Evolutionary conservation across 2,888 invertebrate genomes (phyloP), one percentile per base, ranked within the genome.

Genomic region (Apantesis nais): DNA sequence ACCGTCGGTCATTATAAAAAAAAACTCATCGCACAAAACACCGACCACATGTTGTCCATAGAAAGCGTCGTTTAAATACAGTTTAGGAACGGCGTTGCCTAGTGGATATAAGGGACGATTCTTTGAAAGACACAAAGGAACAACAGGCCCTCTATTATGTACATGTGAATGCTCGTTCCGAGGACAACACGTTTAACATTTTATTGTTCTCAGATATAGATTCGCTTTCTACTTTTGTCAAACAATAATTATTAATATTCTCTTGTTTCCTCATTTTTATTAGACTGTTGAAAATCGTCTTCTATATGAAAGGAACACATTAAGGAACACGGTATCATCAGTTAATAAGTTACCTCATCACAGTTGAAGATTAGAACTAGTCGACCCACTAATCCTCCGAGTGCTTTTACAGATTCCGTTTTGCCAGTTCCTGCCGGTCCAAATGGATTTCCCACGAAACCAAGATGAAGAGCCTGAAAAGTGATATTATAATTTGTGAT

Each of bases 371-470:
- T 98, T 65, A 99, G 93, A n/a, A 99, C 98, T 84, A 99, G 97
- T 68, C 99, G 96, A 0, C 99, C 99, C 79, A 99, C 95, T 80
- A 99, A 95, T 8, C 97, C 96, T 0, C 98, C 99, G 11, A 99
- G 94, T 1, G 99, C 99, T 95, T 99, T 99, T 0, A 99, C 99
- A 34, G 99, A 99, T 92, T 99, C 99, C 0, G 99, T 99, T 95
- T 99, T 99, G 0, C 99, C 99, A 0, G 99, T 99, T 70, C 99
- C 99, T 31, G 99, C 99, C 1, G 99, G 99, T 0, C 99, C 99
- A 85, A 99, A 99, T 0, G 99, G 99, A 94, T 99, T 99, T 14
- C 99, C 99, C 71, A 99, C 99, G 80, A 99, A 96, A 0, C 99
- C 99, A 92, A 99, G 97, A 86, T 98, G 97, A 96, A 99, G 97